Evolutionary conservation across 1,140 invertebrate species (phyloP), one percentile per base, ranked within the genome.

Genomic region (Rhagoletis zephyria): DNA sequence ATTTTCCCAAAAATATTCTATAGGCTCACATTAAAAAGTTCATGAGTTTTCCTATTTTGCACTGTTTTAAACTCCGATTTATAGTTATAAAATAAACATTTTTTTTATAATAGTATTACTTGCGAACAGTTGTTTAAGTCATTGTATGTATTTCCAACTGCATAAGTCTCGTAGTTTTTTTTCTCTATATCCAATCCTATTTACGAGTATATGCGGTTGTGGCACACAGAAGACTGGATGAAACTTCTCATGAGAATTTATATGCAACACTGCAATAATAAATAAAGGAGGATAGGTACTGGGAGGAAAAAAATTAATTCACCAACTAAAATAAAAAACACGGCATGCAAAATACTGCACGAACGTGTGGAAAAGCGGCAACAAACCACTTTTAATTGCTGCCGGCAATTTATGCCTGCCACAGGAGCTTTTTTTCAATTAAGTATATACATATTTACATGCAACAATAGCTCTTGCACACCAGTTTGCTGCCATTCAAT

Each of bases 301-400:
- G 4, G 5, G 42, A 67, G 19, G 12, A 42, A 42, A 30, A 67
- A 67, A 40, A 67, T 2, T 19, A 67, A 16, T 60, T 42, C 42
- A 67, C 30, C 30, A 42, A 12, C 59, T 42, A 67, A 67, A 67
- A 2, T 19, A 45, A 67, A 67, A 67, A 67, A 16, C 45, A 14
- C 40, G 4, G 51, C 74, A 48, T n/a, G 48, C 19, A 19, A 81
- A 12, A 48, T 48, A 74, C 12, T 48, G 30, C 40, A 74, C 10
- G 4, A 48, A 48, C 48, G 42, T 74, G 45, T 51, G 42, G 30
- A 74, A 74, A 74, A 74, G 42, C 70, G 14, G 45, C 70, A 74
- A 74, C 48, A 77, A 56, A 19, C 74, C 74, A 56, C 48, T 81
- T 81, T 81, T 81, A 81, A 81, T 81, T 81, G 74, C 74, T 56